A percentile compares a stretch with the other conserved stretches of the same genome.
These are phyloP conservation scores for Vanessa atalanta DNA, from an alignment of 1,140 invertebrate genomes.

Conservation along the genomic window DNA sequence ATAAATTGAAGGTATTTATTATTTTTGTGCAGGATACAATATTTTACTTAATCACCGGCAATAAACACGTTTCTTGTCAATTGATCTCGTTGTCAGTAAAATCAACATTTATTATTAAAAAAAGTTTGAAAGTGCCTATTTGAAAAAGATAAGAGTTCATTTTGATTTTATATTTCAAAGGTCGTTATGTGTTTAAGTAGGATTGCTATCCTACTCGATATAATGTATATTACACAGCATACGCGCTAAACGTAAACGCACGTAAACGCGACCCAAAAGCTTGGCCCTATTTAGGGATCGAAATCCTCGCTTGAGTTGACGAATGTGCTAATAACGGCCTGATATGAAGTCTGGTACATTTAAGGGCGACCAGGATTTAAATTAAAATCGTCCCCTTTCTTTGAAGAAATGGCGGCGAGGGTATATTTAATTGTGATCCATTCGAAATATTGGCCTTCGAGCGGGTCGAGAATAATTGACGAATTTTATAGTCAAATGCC, in stretches of 20 bases:
- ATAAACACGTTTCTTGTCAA: too few relatives aligned
- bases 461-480: constrained; percentile 67
- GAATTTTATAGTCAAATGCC: constrained; percentile 56
- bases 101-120: too few relatives aligned
- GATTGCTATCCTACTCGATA: neutral
- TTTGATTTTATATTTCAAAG: too few relatives aligned
- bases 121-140: too few relatives aligned
- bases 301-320: constrained; percentile 21
- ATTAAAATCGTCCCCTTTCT: constrained; percentile 69
- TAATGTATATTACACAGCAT: neutral
- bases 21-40: too few relatives aligned
- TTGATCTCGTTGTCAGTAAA: too few relatives aligned
- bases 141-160: too few relatives aligned
- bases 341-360: constrained; percentile 40
- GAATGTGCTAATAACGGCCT: constrained; percentile 45
- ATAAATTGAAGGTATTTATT: too few relatives aligned
- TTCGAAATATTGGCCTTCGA: constrained; percentile 59
- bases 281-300: constrained; percentile 11
- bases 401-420: constrained; percentile 63
- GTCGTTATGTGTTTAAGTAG: neutral
- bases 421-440: constrained; percentile 68
- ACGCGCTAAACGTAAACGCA: too few relatives aligned
- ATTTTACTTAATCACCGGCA: too few relatives aligned
- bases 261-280: constrained; percentile 12
- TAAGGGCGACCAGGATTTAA: constrained; percentile 61